Percentiles rank a stretch among this genome's conserved stretches.
phyloP scores from a whole-genome alignment of 2,888 invertebrate genomes.

The Acleris sparsana region DNA sequence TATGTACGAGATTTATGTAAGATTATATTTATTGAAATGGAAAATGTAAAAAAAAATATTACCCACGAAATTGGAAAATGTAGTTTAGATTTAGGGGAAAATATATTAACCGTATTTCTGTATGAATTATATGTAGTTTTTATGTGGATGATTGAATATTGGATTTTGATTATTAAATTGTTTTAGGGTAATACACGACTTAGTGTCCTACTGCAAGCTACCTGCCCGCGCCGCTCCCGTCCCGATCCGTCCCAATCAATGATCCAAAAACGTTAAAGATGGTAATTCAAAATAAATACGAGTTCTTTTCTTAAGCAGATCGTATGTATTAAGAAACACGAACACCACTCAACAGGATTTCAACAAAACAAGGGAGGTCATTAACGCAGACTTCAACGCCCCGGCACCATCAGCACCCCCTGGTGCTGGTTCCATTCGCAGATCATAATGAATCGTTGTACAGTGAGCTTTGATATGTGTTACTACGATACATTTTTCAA shows the following conservation, averaged over 20 bases:
- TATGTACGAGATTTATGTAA: conserved; percentile 71
- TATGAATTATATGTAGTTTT: conserved; percentile 84
- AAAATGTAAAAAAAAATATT: conserved; percentile 77
- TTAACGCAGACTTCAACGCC: too few relatives aligned
- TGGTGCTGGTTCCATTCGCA: too few relatives aligned
- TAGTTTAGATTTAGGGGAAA: conserved; percentile 78
- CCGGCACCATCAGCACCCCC: too few relatives aligned
- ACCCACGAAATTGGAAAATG: conserved; percentile 72
- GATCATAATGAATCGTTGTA: too few relatives aligned
- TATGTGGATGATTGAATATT: conserved; percentile 80
- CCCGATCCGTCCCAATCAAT: not conserved
- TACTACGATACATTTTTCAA: too few relatives aligned
- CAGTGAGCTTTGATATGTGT: too few relatives aligned
- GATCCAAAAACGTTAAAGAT: too few relatives aligned
- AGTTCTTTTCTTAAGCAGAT: too few relatives aligned
- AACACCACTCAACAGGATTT: too few relatives aligned
- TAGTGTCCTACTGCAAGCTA: conserved; percentile 31
- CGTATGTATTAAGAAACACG: too few relatives aligned
- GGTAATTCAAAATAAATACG: too few relatives aligned
- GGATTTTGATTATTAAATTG: conserved; percentile 80
- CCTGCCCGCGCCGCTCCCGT: not conserved
- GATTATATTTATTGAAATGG: conserved; percentile 76
- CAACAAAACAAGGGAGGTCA: too few relatives aligned
- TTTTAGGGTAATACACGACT: conserved; percentile 70
- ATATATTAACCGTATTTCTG: conserved; percentile 84